phyloP scores from a whole-genome alignment of 1,140 invertebrate genomes.

The Lordiphosa stackelbergi region DNA sequence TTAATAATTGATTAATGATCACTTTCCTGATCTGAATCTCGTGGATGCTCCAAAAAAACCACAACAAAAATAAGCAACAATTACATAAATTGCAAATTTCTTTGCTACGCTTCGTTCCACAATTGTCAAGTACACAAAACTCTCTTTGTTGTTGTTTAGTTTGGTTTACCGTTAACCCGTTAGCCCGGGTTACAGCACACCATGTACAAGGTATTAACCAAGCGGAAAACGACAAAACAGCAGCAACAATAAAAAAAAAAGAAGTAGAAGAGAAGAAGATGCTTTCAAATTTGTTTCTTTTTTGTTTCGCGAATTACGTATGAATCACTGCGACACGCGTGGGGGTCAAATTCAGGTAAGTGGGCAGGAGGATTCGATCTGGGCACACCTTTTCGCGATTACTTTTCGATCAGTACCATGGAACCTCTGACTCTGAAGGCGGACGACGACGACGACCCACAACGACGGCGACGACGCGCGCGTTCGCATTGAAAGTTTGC shows the following conservation, averaged over 20 bases:
- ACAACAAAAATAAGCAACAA: constrained; percentile 20
- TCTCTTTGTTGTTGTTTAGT: constrained; percentile 20
- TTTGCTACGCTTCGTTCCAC: constrained; percentile 37
- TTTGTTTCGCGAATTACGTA: constrained; percentile 23
- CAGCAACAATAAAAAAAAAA: constrained; percentile 9
- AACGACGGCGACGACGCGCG: constrained; percentile 13
- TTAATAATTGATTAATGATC: constrained; percentile 11
- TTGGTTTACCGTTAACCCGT: constrained; percentile 61
- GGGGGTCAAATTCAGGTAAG: constrained; percentile 20
- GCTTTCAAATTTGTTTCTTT: constrained; percentile 15
- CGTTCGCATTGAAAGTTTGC: constrained; percentile 15
- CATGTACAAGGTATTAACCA: constrained; percentile 23
- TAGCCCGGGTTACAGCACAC: constrained; percentile 55
- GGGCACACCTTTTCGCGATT: constrained; percentile 6
- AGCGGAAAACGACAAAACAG: constrained; percentile 24
- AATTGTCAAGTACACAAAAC: constrained; percentile 27
- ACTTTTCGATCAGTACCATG: not conserved
- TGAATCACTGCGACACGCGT: constrained; percentile 22
- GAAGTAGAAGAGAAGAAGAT: constrained; percentile 12
- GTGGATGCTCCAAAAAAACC: constrained; percentile 14
- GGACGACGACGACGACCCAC: constrained; percentile 16
- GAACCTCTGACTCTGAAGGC: constrained; percentile 3
- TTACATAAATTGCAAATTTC: constrained; percentile 72
- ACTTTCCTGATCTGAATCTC: not conserved
- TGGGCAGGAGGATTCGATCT: not conserved